These are phyloP conservation scores for Prunella himalayana DNA, from an alignment of 2,113 vertebrate species.

Conservation along the genomic window DNA sequence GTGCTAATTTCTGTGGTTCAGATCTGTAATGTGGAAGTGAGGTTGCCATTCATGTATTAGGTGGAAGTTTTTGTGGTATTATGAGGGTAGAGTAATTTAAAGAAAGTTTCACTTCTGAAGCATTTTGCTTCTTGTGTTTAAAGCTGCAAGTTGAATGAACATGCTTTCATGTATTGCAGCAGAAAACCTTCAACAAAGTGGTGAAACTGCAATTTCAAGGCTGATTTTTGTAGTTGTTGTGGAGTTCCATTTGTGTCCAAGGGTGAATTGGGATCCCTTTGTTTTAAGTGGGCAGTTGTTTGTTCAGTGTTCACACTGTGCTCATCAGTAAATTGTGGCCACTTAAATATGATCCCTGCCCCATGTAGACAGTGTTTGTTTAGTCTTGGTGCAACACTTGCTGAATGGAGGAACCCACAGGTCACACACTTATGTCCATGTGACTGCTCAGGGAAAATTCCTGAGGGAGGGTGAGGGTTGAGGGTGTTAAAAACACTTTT, in stretches of 20 bases:
- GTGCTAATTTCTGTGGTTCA: background rate
- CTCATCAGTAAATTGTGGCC: background rate
- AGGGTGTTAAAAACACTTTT: background rate
- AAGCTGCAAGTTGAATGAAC: background rate
- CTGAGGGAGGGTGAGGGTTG: too few species aligned
- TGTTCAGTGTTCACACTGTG: background rate
- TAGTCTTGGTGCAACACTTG: background rate
- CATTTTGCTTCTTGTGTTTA: background rate
- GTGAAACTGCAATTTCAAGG: background rate
- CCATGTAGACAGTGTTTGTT: background rate
- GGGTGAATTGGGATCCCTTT: background rate
- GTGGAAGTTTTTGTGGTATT: background rate
- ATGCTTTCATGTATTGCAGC: background rate
- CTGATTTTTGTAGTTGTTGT: background rate
- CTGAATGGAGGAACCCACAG: background rate
- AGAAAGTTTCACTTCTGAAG: background rate
- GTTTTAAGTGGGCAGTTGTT: background rate
- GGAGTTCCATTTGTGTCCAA: background rate
- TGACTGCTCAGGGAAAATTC: background rate
- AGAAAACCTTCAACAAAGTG: background rate
- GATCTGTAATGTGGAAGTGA: background rate
- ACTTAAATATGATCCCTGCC: background rate
- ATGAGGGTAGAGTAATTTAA: background rate
- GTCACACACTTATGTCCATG: rapidly evolving
- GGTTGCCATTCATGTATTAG: background rate